These are phyloP conservation scores for Syrmaticus mikado DNA, from an alignment of 2,113 vertebrate genomes.

Conservation along the genomic window DNA sequence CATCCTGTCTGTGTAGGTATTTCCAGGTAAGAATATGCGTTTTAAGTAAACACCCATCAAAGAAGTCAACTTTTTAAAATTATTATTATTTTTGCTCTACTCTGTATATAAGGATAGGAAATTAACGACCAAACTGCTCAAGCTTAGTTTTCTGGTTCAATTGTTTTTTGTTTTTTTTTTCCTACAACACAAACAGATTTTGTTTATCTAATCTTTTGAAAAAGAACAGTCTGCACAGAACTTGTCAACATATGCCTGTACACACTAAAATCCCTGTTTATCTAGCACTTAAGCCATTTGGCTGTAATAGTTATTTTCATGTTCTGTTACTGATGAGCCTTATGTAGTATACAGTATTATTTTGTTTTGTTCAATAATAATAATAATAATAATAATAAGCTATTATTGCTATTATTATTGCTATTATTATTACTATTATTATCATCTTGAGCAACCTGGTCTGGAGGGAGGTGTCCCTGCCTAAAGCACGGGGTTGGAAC, in stretches of 20 bases:
- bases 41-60: background rate
- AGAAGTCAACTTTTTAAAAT: background rate
- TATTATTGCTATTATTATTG: background rate
- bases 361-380: conserved; percentile 19
- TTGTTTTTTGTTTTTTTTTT: background rate
- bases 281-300: background rate
- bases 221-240: background rate
- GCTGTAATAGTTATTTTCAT: background rate
- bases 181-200: background rate
- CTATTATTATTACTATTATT: too few species aligned
- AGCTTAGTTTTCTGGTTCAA: background rate
- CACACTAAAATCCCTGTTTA: background rate
- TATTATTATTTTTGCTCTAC: background rate
- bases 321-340: background rate
- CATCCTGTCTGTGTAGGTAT: accelerated
- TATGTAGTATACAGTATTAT: background rate
- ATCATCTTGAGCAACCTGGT: too few species aligned
- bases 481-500: too few species aligned
- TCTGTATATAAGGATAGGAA: background rate
- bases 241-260: background rate
- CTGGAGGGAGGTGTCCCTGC: too few species aligned
- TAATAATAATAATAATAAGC: too few species aligned
- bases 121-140: background rate
- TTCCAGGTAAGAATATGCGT: background rate
- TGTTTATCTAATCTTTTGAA: background rate